Base-by-base conservation (phyloP, 2,113 vertebrate genomes). In the Athene noctua region DNA sequence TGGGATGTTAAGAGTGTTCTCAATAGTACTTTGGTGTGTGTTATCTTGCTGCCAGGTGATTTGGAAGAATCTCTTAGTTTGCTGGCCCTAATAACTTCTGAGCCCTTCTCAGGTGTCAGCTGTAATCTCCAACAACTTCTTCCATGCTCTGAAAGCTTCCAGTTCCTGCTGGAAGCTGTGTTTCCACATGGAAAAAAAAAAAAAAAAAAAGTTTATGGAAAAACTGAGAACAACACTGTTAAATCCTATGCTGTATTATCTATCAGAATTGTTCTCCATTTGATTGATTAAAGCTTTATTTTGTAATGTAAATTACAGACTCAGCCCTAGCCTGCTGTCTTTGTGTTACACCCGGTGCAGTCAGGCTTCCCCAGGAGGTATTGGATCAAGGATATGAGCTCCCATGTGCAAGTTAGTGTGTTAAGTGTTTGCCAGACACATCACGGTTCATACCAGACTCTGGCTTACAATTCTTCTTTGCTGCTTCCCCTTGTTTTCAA, bases 201-300 rank as follows among this genome's bases (percentile, higher is more conserved):
- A 65, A 38, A 36, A 25, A 22, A 23, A 15, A 36, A 38, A 1
- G 6, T 21, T 13, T 29, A 13, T 49, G 61, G 88, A 85, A 94
- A 93, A 79, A 49, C 13, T 52, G 61, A 88, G 72, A 72, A 44
- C 34, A 78, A 65, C 71, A 36, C 36, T 65, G 38, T 57, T 87
- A 75, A 71, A 49, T 81, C 83, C 86, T 73, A 3, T 42, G 18
- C 2, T 4, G 52, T 6, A 1, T 74, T 54, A 73, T 20, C 79
- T 27, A 32, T 72, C 68, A 47, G 75, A 80, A 52, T 85, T 89
- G 32, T 96, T 96, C 91, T 92, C 71, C 59, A 40, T 80, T 72
- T 71, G n/a, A 94, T 96, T 17, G 26, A 94, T 91, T 80, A 62
- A 84, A 79, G 68, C 65, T 89, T 72, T 79, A 46, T 70, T 89